A percentile compares a stretch with the other conserved stretches of the same genome.
These are phyloP conservation scores for Epinotia bilunana DNA, from an alignment of 2,888 invertebrate genomes.

Conservation along the genomic window DNA sequence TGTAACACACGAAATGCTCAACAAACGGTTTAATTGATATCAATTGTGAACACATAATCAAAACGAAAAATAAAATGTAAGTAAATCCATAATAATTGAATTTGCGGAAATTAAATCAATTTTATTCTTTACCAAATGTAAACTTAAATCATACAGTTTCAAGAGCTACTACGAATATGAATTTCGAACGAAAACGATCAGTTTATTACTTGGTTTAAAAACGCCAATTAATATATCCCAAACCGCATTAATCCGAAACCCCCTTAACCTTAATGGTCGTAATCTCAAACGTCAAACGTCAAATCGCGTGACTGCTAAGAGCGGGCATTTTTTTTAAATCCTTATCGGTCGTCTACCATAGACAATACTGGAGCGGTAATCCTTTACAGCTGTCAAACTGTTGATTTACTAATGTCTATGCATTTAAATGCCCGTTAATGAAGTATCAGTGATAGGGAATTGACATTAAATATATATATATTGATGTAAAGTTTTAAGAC, in stretches of 20 bases:
- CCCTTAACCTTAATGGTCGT: constrained; percentile 62
- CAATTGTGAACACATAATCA: too few species aligned
- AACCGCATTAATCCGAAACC: constrained; percentile 31
- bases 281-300: constrained; percentile 77
- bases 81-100: too few species aligned
- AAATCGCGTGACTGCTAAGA: constrained; percentile 77
- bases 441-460: constrained; percentile 22
- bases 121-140: too few species aligned
- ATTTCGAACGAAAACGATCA: not conserved
- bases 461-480: constrained; percentile 12
- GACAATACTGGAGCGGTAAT: constrained; percentile 44
- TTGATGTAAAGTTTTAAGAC: constrained; percentile 11
- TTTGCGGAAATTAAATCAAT: too few species aligned
- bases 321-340: constrained; percentile 75
- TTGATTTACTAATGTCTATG: constrained; percentile 30
- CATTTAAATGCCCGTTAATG: constrained; percentile 24
- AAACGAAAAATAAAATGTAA: too few species aligned
- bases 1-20: too few species aligned
- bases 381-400: constrained; percentile 41
- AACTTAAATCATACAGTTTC: not conserved
- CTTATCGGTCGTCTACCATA: constrained; percentile 69
- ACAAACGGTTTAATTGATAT: too few species aligned
- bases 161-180: not conserved
- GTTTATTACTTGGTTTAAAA: constrained; percentile 5
- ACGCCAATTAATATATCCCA: constrained; percentile 26